Percentiles rank a stretch among this genome's conserved stretches.
Evolutionary conservation across 1,140 invertebrate species (phyloP).

Genomic region (Bombus affinis): DNA sequence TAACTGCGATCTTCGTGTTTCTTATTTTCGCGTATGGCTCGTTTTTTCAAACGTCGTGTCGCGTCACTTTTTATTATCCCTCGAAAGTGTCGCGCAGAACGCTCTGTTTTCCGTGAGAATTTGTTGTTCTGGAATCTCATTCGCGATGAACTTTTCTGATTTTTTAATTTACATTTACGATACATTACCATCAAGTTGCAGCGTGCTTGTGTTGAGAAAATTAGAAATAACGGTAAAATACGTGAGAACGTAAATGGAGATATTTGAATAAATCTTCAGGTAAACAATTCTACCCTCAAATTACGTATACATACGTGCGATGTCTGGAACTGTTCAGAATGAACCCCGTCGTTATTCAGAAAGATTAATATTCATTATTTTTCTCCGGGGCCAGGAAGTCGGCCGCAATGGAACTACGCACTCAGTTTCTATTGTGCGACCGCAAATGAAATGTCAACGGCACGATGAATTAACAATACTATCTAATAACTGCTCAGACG

Average conservation of each 20-base stretch:
- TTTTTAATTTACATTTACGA: background rate
- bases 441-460: constrained; percentile 78
- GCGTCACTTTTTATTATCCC: too few relatives aligned
- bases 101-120: too few relatives aligned
- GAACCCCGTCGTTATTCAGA: background rate
- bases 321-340: background rate
- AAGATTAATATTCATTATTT: constrained; percentile 22
- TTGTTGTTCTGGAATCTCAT: too few relatives aligned
- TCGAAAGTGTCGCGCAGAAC: background rate
- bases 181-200: too few relatives aligned
- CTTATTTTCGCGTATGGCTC: background rate
- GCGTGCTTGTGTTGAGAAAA: background rate
- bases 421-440: constrained; percentile 65
- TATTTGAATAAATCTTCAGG: background rate
- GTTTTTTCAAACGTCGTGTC: background rate
- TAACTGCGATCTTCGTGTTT: background rate
- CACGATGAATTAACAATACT: constrained; percentile 80
- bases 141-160: too few relatives aligned
- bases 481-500: constrained; percentile 75
- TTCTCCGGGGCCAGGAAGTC: background rate
- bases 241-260: background rate
- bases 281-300: background rate
- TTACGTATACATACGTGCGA: background rate
- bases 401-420: constrained; percentile 27
- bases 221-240: too few relatives aligned